These are phyloP conservation scores for Hololepta plana DNA, from an alignment of 2,888 invertebrate species.

Conservation along the genomic window DNA sequence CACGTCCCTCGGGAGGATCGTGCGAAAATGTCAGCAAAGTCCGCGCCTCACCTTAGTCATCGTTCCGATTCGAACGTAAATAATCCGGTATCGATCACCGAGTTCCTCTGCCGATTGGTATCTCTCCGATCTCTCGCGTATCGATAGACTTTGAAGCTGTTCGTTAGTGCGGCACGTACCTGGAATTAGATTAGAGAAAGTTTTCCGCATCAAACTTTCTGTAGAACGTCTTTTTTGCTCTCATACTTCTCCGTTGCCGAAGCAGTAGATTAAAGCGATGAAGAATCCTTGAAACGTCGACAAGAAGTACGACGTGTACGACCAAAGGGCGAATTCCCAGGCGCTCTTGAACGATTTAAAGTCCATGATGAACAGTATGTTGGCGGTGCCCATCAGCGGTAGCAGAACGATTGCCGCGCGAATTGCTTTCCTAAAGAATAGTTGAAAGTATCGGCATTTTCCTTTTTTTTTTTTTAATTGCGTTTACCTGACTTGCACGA, in stretches of 20 bases:
- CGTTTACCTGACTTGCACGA: slow-evolving; percentile 54
- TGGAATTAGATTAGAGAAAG: background rate
- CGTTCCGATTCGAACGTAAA: slow-evolving; percentile 12
- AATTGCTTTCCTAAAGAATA: slow-evolving; percentile 51
- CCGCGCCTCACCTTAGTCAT: slow-evolving; percentile 13
- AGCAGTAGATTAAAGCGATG: slow-evolving; percentile 65
- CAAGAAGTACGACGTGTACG: slow-evolving; percentile 58
- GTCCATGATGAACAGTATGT: slow-evolving; percentile 53
- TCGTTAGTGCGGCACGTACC: slow-evolving; percentile 8
- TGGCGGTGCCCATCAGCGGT: slow-evolving; percentile 66
- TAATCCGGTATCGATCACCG: slow-evolving; percentile 13
- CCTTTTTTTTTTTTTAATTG: too few species aligned
- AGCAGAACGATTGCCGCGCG: slow-evolving; percentile 61
- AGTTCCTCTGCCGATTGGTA: slow-evolving; percentile 9
- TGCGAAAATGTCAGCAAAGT: too few species aligned
- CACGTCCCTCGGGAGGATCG: too few species aligned
- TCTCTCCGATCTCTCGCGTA: slow-evolving; percentile 4
- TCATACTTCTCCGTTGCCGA: slow-evolving; percentile 64
- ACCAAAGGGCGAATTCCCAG: slow-evolving; percentile 61
- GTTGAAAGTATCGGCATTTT: too few species aligned
- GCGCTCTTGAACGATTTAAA: slow-evolving; percentile 41
- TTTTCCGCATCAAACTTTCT: background rate
- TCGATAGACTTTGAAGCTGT: slow-evolving; percentile 7
- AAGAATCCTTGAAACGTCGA: slow-evolving; percentile 75
- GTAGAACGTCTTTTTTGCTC: slow-evolving; percentile 1